Evolutionary conservation across 2,797 vertebrate species (phyloP).

Genomic region (Phoebastria nigripes): DNA sequence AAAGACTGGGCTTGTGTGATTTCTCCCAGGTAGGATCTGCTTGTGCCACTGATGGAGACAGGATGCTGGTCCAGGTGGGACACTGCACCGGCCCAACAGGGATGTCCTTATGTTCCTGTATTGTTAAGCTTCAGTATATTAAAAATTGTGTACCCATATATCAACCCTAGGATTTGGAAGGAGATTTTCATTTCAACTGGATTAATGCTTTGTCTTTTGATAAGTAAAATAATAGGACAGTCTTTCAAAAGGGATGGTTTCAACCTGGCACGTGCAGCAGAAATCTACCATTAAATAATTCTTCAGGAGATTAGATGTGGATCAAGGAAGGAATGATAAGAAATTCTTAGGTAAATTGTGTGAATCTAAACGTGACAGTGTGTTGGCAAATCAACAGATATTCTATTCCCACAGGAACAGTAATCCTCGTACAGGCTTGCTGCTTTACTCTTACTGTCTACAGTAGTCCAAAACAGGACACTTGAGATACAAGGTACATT

Average conservation of each 20-base stretch:
- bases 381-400: not conserved
- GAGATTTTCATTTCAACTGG: not conserved
- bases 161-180: not conserved
- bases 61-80: not conserved
- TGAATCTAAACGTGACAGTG: not conserved
- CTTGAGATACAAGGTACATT: not conserved
- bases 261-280: not conserved
- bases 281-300: not conserved
- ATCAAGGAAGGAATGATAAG: not conserved
- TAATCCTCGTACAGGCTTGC: not conserved
- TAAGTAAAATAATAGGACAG: not conserved
- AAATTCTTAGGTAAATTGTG: not conserved
- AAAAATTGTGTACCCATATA: not conserved
- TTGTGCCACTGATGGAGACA: not conserved
- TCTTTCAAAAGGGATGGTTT: not conserved
- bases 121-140: not conserved
- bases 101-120: not conserved
- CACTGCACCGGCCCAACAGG: not conserved
- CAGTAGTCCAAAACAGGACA: not conserved
- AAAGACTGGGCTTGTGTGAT: not conserved
- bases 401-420: not conserved
- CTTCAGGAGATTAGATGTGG: not conserved
- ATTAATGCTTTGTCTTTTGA: not conserved
- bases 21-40: not conserved
- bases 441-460: not conserved